A percentile compares a stretch with the other conserved stretches of the same genome.
Evolutionary conservation across 1,140 invertebrate genomes (phyloP).

Genomic region (Cepaea nemoralis): DNA sequence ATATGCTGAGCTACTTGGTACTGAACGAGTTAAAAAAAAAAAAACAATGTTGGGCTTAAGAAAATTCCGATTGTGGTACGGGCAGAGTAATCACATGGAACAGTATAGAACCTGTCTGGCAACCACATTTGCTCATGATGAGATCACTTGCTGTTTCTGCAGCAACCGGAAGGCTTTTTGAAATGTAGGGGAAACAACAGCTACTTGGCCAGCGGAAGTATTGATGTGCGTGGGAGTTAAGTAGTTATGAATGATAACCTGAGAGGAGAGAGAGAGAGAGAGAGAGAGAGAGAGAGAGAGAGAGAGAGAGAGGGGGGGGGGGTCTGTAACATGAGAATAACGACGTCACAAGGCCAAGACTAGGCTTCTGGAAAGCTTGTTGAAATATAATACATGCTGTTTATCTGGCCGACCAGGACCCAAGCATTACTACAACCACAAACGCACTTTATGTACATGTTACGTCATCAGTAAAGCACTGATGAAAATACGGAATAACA

Average conservation of each 20-base stretch:
- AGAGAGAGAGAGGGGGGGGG: background rate
- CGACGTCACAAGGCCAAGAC: background rate
- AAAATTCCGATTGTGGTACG: no score
- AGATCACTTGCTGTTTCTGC: background rate
- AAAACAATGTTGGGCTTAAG: no score
- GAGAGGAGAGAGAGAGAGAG: no score
- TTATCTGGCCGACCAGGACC: no score
- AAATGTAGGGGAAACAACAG: background rate
- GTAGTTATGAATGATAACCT: no score
- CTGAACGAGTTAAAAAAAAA: no score
- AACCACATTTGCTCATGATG: background rate
- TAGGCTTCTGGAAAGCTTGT: background rate
- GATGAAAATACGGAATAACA: no score
- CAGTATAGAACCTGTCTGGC: background rate
- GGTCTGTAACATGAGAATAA: background rate
- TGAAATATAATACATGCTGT: background rate
- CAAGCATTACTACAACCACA: no score
- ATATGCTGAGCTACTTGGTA: no score
- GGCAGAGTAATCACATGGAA: no score
- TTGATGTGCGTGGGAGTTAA: slow-evolving; percentile 8
- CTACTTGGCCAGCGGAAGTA: background rate
- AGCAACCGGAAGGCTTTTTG: background rate
- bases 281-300: background rate
- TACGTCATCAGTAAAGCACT: no score
- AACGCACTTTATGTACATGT: no score